Evolutionary conservation across 2,797 vertebrate genomes (phyloP), one percentile per base, ranked within the genome.

Genomic region (Ctenopoma multispine): DNA sequence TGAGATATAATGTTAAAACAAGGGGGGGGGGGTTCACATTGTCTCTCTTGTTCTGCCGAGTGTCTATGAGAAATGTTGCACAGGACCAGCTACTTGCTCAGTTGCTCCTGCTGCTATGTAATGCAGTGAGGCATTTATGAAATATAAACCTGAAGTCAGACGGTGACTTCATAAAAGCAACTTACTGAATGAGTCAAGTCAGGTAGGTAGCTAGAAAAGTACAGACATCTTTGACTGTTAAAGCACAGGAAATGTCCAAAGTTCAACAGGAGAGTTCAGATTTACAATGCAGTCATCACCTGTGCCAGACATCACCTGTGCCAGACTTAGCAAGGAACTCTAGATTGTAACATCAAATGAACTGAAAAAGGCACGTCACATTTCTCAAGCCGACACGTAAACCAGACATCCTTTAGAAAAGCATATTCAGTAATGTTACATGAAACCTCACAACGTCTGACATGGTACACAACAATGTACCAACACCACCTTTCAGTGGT

Each of bases 321-420:
- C 74, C 66, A 0, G 20, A 56, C 57, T 56, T 27, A 49, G 55
- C 27, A 7, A 53, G 46, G 41, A 60, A 44, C 48, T 65, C 54
- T 51, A 69, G 58, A 53, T 20, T 70, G 61, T 47, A 76, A 77
- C 69, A 63, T 74, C 31, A 72, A 86, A 82, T 75, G 23, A 90
- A 86, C 72, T 82, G 70, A 90, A 89, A 41, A 94, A 93, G 91
- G 93, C 93, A 94, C 91, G 74, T 91, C 74, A 89, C 84, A 83
- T 81, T 72, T 83, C 77, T 80, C 55, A 80, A 85, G 83, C 78
- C 21, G 84, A 91, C 75, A 68, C 78, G 82, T 67, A 84, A 82
- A 90, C 77, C 73, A 75, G 38, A 77, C 68, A 48, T 53, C 82
- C 66, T 31, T 51, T 63, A 58, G 63, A 79, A 71, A 65, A 84